Evolutionary conservation across 30 jellyfish, hydroid and myxozoan species (phyloP).

Genomic region (Chrysaora quinquecirrha): DNA sequence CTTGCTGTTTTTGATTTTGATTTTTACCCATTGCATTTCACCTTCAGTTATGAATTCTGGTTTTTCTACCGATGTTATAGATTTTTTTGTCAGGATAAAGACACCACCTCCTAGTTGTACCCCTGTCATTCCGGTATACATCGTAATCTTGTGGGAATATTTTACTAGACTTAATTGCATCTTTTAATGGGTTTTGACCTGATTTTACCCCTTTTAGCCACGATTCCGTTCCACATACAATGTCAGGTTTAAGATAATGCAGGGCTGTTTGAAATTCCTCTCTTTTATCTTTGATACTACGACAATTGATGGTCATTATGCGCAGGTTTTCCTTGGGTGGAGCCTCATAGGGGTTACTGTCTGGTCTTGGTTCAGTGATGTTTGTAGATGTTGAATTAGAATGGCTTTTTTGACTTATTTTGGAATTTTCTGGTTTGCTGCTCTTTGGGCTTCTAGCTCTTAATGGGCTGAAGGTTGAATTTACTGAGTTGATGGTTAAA

Average conservation of each 20-base stretch:
- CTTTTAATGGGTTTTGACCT: too few relatives aligned
- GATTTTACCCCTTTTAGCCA: too few relatives aligned
- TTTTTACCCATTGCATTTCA: neutral
- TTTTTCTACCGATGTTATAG: neutral
- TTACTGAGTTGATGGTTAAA: too few relatives aligned
- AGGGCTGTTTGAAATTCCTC: neutral
- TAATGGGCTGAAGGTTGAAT: too few relatives aligned
- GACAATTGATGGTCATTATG: neutral
- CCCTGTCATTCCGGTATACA: constrained; percentile 3
- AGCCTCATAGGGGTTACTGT: too few relatives aligned
- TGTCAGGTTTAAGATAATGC: neutral
- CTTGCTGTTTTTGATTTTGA: neutral
- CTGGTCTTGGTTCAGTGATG: too few relatives aligned
- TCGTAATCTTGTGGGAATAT: neutral
- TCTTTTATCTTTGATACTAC: neutral
- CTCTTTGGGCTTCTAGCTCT: too few relatives aligned
- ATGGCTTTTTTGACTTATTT: too few relatives aligned
- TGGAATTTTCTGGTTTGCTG: too few relatives aligned
- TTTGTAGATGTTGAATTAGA: too few relatives aligned
- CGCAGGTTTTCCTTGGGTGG: too few relatives aligned
- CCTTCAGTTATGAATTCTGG: neutral
- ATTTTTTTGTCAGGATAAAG: neutral
- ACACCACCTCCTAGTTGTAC: constrained; percentile 1
- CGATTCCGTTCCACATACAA: constrained; percentile 12
- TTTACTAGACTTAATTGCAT: neutral